phyloP scores from a whole-genome alignment of 2,888 invertebrate genomes.

The Corbicula japonica region DNA sequence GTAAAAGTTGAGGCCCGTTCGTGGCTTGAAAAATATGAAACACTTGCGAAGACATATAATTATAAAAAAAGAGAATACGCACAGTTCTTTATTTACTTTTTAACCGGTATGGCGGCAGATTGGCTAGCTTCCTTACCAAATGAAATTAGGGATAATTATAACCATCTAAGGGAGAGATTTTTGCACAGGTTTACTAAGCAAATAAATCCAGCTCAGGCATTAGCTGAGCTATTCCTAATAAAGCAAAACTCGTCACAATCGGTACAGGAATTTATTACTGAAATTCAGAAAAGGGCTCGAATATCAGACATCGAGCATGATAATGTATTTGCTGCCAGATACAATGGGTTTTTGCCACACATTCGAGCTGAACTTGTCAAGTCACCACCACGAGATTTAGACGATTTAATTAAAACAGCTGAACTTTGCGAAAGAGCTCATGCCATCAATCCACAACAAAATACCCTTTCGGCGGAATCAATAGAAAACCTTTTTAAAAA shows the following conservation, averaged over 20 bases:
- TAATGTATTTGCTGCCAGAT: slow-evolving; percentile 24
- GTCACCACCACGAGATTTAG: slow-evolving; percentile 7
- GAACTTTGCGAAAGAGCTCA: slow-evolving; percentile 21
- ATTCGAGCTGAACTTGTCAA: slow-evolving; percentile 25
- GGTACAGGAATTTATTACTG: slow-evolving; percentile 25
- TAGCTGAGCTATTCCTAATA: slow-evolving; percentile 1
- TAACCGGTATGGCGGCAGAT: too few relatives aligned
- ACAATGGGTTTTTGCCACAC: slow-evolving; percentile 24
- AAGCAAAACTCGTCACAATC: slow-evolving; percentile 30
- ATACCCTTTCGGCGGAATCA: slow-evolving; percentile 5
- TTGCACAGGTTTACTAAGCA: too few relatives aligned
- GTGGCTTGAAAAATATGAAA: too few relatives aligned
- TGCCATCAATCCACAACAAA: neutral
- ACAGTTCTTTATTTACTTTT: too few relatives aligned
- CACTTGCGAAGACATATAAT: too few relatives aligned
- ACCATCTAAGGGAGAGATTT: too few relatives aligned
- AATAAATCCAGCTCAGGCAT: neutral
- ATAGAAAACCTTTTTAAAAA: slow-evolving; percentile 6
- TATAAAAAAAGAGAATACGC: too few relatives aligned
- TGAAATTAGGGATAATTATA: too few relatives aligned
- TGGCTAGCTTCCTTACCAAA: too few relatives aligned
- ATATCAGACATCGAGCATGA: neutral
- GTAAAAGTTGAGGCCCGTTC: too few relatives aligned
- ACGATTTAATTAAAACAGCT: slow-evolving; percentile 13
- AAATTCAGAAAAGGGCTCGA: slow-evolving; percentile 20